A percentile compares a stretch with the other conserved stretches of the same genome.
Evolutionary conservation across 2,888 invertebrate species (phyloP).

Genomic region (Xiphydria camelus): DNA sequence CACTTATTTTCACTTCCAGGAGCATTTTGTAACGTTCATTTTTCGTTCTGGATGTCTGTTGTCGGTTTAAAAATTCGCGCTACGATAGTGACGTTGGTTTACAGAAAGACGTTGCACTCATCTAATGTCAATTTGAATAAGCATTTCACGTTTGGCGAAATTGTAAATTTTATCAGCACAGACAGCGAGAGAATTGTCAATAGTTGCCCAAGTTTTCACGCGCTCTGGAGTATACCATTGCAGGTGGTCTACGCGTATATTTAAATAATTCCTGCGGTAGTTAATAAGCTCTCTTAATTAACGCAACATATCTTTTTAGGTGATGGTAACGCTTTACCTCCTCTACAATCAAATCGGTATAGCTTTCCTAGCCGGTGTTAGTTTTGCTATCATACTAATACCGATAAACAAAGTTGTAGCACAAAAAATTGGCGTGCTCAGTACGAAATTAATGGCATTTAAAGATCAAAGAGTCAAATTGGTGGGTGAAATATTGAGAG

Average conservation of each 20-base stretch:
- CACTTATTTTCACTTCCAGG: constrained; percentile 58
- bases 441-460: constrained; percentile 83
- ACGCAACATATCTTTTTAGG: constrained; percentile 60
- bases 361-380: constrained; percentile 88
- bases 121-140: constrained; percentile 47
- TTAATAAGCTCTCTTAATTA: constrained; percentile 1
- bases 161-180: constrained; percentile 95
- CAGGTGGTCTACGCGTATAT: constrained; percentile 71
- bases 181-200: constrained; percentile 95
- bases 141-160: constrained; percentile 75
- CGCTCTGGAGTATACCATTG: constrained; percentile 94
- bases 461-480: constrained; percentile 90
- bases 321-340: constrained; percentile 79
- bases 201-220: constrained; percentile 94
- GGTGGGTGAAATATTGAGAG: constrained; percentile 83
- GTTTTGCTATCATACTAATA: constrained; percentile 83
- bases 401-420: constrained; percentile 92
- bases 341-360: constrained; percentile 87
- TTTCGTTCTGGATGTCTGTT: constrained; percentile 83
- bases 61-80: constrained; percentile 86
- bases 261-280: too few relatives aligned
- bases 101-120: constrained; percentile 67
- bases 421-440: constrained; percentile 82
- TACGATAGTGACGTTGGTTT: constrained; percentile 80
- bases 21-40: constrained; percentile 83